Evolutionary conservation across 2,888 invertebrate genomes (phyloP).

Genomic region (Drosophila helvetica): DNA sequence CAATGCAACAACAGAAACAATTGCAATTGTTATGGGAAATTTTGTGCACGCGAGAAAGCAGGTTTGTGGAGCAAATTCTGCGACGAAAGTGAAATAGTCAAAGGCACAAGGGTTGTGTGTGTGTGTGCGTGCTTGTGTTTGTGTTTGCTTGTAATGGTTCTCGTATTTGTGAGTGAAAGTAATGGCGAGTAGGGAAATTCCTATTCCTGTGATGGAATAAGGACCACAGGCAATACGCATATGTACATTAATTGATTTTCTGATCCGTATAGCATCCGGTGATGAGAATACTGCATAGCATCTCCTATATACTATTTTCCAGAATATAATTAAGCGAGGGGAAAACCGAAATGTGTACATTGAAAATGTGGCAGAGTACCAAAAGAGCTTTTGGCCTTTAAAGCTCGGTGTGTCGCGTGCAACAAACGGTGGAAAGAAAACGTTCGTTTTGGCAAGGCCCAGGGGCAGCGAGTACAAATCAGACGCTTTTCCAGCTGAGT

Average conservation of each 20-base stretch:
- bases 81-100: conserved; percentile 62
- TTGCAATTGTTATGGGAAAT: conserved; percentile 61
- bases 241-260: background rate
- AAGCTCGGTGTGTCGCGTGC: conserved; percentile 32
- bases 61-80: conserved; percentile 62
- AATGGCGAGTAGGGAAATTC: conserved; percentile 13
- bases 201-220: background rate
- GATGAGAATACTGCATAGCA: background rate
- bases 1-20: conserved; percentile 37
- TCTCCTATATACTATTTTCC: background rate
- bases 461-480: conserved; percentile 48
- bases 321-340: background rate
- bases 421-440: conserved; percentile 27
- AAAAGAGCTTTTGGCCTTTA: conserved; percentile 33
- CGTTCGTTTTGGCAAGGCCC: conserved; percentile 52
- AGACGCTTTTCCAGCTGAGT: conserved; percentile 73
- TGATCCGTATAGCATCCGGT: background rate
- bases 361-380: conserved; percentile 6
- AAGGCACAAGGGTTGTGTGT: conserved; percentile 21
- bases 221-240: background rate
- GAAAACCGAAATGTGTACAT: background rate
- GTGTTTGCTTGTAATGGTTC: no score
- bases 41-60: conserved; percentile 52
- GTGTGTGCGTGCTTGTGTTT: background rate
- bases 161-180: conserved; percentile 31